phyloP scores from a whole-genome alignment of 1,140 invertebrate genomes.

The Leguminivora glycinivorella region DNA sequence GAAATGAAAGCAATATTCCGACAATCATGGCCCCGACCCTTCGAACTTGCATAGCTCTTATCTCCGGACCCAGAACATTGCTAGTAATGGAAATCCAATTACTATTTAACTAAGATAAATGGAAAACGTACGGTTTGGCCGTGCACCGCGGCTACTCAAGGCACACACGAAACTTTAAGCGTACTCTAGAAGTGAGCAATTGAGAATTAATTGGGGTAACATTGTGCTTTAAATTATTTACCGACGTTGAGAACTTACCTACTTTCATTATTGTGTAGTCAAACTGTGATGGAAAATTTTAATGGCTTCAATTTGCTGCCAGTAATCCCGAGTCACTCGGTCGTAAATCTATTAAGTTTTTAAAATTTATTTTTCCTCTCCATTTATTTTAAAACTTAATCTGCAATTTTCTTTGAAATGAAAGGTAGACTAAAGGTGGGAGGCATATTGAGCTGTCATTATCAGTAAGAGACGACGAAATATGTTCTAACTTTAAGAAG shows the following conservation, averaged over 20 bases:
- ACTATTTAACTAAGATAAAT: constrained; percentile 64
- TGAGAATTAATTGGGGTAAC: constrained; percentile 20
- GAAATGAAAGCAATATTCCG: constrained; percentile 56
- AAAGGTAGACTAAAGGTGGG: too few species aligned
- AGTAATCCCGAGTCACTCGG: background rate
- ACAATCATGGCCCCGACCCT: constrained; percentile 46
- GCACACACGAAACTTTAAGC: constrained; percentile 38
- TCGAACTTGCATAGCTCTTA: constrained; percentile 50
- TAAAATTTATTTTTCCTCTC: constrained; percentile 38
- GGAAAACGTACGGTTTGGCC: constrained; percentile 45
- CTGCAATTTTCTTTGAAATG: constrained; percentile 32
- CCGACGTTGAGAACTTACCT: background rate
- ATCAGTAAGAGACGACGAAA: constrained; percentile 31
- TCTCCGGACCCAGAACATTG: constrained; percentile 57
- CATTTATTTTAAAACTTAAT: constrained; percentile 43
- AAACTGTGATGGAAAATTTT: background rate
- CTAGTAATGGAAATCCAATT: constrained; percentile 65
- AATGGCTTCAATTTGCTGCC: constrained; percentile 12
- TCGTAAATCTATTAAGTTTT: constrained; percentile 41
- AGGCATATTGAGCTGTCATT: constrained; percentile 52
- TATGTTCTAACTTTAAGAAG: background rate
- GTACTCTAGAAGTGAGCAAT: constrained; percentile 15
- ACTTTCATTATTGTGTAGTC: background rate
- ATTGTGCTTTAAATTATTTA: constrained; percentile 28
- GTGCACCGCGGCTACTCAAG: constrained; percentile 33